Conservation (phyloP, 1,140 invertebrate species). For the Apis florea region DNA sequence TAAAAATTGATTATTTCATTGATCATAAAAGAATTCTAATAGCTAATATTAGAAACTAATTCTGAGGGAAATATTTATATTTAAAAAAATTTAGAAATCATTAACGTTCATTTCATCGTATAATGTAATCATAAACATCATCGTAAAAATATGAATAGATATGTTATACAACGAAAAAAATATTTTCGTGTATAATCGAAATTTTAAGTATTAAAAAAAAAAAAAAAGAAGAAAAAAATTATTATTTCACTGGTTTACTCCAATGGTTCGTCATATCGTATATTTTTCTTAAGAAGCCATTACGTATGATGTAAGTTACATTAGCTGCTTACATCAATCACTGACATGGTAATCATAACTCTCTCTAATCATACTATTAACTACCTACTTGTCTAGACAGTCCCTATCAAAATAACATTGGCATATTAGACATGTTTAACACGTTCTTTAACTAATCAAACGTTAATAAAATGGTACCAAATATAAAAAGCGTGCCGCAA, state of each 20-base stretch:
- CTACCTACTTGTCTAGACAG: background rate
- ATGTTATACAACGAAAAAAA: too few relatives aligned
- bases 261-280: background rate
- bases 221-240: too few relatives aligned
- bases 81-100: background rate
- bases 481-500: background rate
- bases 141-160: too few relatives aligned
- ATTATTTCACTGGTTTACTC: background rate
- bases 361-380: background rate
- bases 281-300: background rate
- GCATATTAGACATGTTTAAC: background rate
- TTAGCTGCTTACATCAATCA: background rate
- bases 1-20: too few relatives aligned
- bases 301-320: background rate
- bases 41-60: too few relatives aligned
- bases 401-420: background rate
- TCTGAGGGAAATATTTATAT: too few relatives aligned
- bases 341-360: background rate
- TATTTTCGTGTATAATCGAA: too few relatives aligned
- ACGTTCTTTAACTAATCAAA: too few relatives aligned
- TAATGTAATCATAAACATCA: slow-evolving; percentile 1
- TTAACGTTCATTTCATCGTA: background rate
- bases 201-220: too few relatives aligned
- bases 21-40: too few relatives aligned
- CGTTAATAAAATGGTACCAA: background rate